Evolutionary conservation across 2,888 invertebrate genomes (phyloP), one percentile per base, ranked within the genome.

Genomic region (Pandemis corylana): DNA sequence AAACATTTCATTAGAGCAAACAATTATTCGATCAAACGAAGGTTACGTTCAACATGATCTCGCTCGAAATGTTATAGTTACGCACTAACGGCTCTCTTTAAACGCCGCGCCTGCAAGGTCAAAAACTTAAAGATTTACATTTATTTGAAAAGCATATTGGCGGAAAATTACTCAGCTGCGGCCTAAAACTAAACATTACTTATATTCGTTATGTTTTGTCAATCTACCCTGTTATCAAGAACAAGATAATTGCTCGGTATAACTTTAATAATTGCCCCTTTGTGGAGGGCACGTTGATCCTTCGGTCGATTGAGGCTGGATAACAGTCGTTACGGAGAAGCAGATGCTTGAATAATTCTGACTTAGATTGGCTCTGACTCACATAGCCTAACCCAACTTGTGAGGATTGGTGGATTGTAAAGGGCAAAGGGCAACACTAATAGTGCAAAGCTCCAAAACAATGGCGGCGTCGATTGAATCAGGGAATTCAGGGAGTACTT

Each of bases 201-300:
- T 41, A 62, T 49, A 49, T 5, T 0, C 9, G 28, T 68, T 64
- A n/a, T n/a, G 42, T 68, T 56, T 56, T 68, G 68, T 15, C 36
- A 53, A 64, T 63, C 56, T 36, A 68, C 13, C 53, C 62, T 46
- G 63, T 72, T 68, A 68, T 68, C 68, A 49, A 56, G 20, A 53
- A 49, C 15, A n/a, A 68, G 63, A 68, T 68, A 73, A 73, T 68
- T 64, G 68, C 64, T 68, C 59, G 65, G 59, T 64, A 68, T 73
- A 69, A 73, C 49, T 73, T 73, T 59, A 56, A 72, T 72, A 68
- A 68, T 68, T 68, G 73, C 56, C 68, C 68, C 68, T 69, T 73
- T 69, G 64, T 64, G 46, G 64, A 56, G 41, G 64, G 56, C 73
- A 10, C 56, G 68, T 59, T 68, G 28, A 64, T 59, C 41, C 64